Conservation (phyloP, 2,888 invertebrate species). For the Clitarchus hookeri region DNA sequence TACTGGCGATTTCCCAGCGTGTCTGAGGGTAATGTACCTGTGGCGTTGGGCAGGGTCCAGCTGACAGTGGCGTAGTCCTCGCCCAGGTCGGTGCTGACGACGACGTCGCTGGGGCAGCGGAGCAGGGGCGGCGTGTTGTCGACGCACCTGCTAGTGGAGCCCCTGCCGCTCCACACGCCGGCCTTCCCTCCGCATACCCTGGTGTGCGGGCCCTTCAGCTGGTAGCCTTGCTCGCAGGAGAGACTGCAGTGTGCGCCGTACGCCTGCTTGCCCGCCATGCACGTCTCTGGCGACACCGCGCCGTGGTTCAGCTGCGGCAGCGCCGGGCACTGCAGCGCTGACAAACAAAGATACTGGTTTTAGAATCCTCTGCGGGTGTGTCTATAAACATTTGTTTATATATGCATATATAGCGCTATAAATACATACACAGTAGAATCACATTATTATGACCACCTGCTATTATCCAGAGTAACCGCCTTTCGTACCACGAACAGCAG, state of each 20-base stretch:
- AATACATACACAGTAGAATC: too few relatives aligned
- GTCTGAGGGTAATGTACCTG: constrained; percentile 17
- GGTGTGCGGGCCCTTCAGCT: constrained; percentile 59
- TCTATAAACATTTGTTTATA: too few relatives aligned
- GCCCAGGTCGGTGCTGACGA: constrained; percentile 55
- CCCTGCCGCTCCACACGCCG: constrained; percentile 60
- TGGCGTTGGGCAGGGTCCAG: constrained; percentile 58
- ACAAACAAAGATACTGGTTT: too few relatives aligned
- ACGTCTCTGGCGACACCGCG: constrained; percentile 58
- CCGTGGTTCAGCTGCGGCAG: constrained; percentile 60
- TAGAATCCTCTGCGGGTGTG: too few relatives aligned
- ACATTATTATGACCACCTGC: too few relatives aligned
- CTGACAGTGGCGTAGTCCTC: constrained; percentile 59
- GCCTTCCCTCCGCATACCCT: constrained; percentile 62
- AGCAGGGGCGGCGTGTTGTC: constrained; percentile 64
- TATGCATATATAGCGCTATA: too few relatives aligned
- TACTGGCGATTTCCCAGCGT: too few relatives aligned
- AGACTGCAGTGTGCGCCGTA: constrained; percentile 64
- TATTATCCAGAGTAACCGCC: too few relatives aligned
- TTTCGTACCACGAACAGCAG: too few relatives aligned
- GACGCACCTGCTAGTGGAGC: constrained; percentile 55
- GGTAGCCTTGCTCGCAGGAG: constrained; percentile 64
- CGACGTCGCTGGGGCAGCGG: constrained; percentile 61
- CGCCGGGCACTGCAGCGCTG: constrained; percentile 58
- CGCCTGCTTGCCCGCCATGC: constrained; percentile 60